phyloP scores from a whole-genome alignment of 2,888 invertebrate species.

The Diadromus collaris region DNA sequence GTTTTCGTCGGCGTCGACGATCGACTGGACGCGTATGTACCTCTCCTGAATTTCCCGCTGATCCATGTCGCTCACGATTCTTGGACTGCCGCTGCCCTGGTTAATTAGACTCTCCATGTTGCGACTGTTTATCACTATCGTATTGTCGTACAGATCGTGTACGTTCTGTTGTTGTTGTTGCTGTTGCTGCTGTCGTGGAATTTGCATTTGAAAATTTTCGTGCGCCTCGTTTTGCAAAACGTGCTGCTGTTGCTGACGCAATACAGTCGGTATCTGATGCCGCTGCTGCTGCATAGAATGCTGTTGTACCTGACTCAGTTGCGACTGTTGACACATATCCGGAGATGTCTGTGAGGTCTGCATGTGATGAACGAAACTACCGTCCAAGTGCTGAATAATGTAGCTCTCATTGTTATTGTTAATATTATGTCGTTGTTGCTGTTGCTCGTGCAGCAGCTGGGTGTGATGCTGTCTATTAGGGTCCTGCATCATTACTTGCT shows the following conservation, averaged over 20 bases:
- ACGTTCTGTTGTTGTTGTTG: conserved; percentile 72
- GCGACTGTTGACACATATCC: conserved; percentile 71
- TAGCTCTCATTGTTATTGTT: conserved; percentile 65
- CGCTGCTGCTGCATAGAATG: conserved; percentile 71
- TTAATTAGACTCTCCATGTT: conserved; percentile 75
- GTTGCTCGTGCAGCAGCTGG: conserved; percentile 71
- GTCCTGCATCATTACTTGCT: conserved; percentile 58
- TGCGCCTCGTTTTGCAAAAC: conserved; percentile 66
- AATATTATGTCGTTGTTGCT: conserved; percentile 72
- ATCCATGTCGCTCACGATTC: conserved; percentile 70
- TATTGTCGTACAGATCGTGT: conserved; percentile 77
- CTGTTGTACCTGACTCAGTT: conserved; percentile 76
- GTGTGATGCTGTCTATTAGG: conserved; percentile 67
- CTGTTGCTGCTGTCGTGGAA: conserved; percentile 68
- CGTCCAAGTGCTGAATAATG: conserved; percentile 69
- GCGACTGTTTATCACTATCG: conserved; percentile 77
- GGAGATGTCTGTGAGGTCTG: conserved; percentile 70
- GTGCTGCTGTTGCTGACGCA: conserved; percentile 73
- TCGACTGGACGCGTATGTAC: conserved; percentile 69
- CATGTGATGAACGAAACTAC: conserved; percentile 74
- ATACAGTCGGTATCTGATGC: conserved; percentile 65
- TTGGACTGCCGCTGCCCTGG: conserved; percentile 71
- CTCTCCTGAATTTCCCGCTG: conserved; percentile 70
- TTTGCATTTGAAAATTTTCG: conserved; percentile 73
- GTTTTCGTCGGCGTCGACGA: conserved; percentile 71